Base-by-base conservation (phyloP, 2,888 invertebrate genomes). In the Caenorhabditis afra region DNA sequence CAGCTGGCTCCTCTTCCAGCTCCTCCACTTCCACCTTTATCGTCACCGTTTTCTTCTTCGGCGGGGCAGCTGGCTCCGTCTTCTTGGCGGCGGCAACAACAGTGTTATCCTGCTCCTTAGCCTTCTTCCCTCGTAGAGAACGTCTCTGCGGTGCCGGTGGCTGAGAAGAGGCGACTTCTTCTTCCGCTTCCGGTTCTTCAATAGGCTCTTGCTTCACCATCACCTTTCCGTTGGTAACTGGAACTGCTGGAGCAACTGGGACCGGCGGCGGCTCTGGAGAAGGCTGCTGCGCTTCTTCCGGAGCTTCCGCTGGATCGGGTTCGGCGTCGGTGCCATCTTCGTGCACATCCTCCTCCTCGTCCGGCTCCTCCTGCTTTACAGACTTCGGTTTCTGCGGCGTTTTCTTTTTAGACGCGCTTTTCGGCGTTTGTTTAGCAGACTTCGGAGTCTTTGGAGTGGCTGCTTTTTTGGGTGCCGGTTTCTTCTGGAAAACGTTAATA, bases 91-190 rank as follows among this genome's bases (percentile, higher is more conserved):
- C 7, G 4, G 29, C 4, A 29, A 35, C 55, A 39, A 49, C 49
- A 16, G 66, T 16, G 16, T 57, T 65, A 20, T 50, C 58, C 35
- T 57, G 58, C 11, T 50, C 65, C 59, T 74, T 49, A 11, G 49
- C 44, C n/a, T 44, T 44, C 59, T 45, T 41, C 35, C 41, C 49
- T 64, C 22, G 49, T 23, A 16, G 50, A 50, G 14, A 45, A 3
- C 23, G 20, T 39, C 49, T 41, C 11, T 11, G 41, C 41, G 41
- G 41, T 41, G 41, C 41, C 41, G 41, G 7, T 8, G 41, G 11
- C 14, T 4, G 2, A 3, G 41, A 41, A 35, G 37, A 14, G 1
- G 18, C 14, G 12, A 8, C 53, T 49, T n/a, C 49, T 7, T 44
- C 67, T 22, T 50, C 50, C 5, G 37, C 12, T 47, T 45, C 35